Percentiles rank a stretch among this genome's conserved stretches.
Evolutionary conservation across 2,888 invertebrate species (phyloP).

Genomic region (Entomobrya multifasciata): DNA sequence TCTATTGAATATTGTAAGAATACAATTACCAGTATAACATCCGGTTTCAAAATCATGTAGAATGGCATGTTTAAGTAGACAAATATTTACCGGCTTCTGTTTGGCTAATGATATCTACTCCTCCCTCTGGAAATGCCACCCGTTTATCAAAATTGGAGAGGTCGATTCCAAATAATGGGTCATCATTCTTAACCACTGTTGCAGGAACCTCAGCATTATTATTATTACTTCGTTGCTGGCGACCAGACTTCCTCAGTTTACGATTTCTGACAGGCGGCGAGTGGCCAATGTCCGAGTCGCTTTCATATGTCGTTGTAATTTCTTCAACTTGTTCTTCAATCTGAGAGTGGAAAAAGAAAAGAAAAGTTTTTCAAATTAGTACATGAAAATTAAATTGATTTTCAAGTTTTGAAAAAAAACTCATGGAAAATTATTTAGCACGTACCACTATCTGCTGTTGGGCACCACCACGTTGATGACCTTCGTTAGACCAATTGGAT

Average conservation of each 20-base stretch:
- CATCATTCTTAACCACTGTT: constrained; percentile 54
- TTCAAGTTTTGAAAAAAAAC: too few species aligned
- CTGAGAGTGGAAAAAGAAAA: constrained; percentile 47
- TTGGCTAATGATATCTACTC: constrained; percentile 85
- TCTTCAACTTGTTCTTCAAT: constrained; percentile 80
- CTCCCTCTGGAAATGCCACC: constrained; percentile 87
- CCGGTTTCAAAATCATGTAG: too few species aligned
- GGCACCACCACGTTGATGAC: constrained; percentile 60
- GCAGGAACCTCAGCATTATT: constrained; percentile 26
- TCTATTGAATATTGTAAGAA: too few species aligned
- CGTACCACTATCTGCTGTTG: constrained; percentile 70
- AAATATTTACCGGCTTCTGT: constrained; percentile 70
- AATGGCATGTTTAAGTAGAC: too few species aligned
- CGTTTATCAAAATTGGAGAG: constrained; percentile 59
- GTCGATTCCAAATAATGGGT: constrained; percentile 66
- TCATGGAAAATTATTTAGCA: too few species aligned
- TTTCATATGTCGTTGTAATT: constrained; percentile 79
- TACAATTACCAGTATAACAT: too few species aligned
- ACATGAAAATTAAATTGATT: too few species aligned
- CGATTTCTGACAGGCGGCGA: constrained; percentile 58
- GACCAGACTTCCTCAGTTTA: constrained; percentile 66
- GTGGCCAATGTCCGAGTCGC: constrained; percentile 75
- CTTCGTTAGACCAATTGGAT: constrained; percentile 77
- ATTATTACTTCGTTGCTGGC: constrained; percentile 47
- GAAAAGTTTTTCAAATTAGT: too few species aligned